Base-by-base conservation (phyloP, 2,797 vertebrate species). In the Microchirus variegatus region DNA sequence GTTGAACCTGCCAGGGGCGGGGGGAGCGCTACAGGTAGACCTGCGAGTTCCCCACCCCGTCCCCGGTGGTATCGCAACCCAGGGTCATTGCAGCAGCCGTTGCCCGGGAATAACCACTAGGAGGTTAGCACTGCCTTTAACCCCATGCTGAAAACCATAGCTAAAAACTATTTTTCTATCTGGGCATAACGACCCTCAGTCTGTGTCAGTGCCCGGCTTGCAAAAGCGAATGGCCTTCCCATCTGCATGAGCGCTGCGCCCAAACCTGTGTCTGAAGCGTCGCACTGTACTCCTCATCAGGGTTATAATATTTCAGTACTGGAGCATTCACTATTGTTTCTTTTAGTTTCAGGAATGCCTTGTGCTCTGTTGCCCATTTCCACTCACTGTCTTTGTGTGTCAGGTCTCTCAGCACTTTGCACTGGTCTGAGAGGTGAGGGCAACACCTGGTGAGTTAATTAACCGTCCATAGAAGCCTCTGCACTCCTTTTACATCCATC, bases 371-470 rank as follows among this genome's bases (percentile, higher is more conserved):
- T 37, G 51, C 69, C 64, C 60, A 68, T 0, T 53, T 59, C 71
- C 47, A 67, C n/a, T 60, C n/a, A 18, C 15, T 22, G 12, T 77
- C 59, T 36, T 63, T 72, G 14, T 66, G 63, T 37, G 35, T 66
- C 6, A 78, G 38, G 13, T 70, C n/a, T 5, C 51, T 70, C 40
- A 75, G 3, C 5, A 63, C 18, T 36, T 70, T 41, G 35, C 26
- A 67, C 14, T 43, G 41, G 41, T 43, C 6, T 45, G 70, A 67
- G 31, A 70, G 54, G 9, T 67, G 59, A 10, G 40, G 40, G 58
- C 41, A 71, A 5, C 71, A 68, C 44, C 67, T 67, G 14, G 70
- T 10, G 0, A 73, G n/a, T 12, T 67, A 53, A 10, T 70, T 73
- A 0, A 56, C 16, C 67, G 63, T 70, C 15, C 54, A 53, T 14